Conservation (phyloP, 2,797 vertebrate species). For the Mustela erminea region DNA sequence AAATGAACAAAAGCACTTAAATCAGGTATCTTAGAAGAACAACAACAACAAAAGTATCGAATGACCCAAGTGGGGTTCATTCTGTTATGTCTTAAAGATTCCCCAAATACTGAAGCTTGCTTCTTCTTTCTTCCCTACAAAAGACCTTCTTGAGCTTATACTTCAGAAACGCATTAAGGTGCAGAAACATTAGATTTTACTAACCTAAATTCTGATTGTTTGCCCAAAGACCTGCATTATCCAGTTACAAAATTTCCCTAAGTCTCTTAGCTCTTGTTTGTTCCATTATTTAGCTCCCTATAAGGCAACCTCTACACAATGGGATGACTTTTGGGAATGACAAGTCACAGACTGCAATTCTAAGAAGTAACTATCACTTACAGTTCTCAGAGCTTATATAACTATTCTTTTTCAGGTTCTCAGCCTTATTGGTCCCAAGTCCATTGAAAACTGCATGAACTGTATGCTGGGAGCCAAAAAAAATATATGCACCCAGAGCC, state of each 20-base stretch:
- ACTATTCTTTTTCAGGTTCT: constrained; percentile 3
- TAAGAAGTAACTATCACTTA: neutral
- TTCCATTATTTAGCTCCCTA: neutral
- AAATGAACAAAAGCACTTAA: constrained; percentile 44
- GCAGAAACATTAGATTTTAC: constrained; percentile 38
- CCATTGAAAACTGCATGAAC: constrained; percentile 49
- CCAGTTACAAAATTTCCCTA: neutral
- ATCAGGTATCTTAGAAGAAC: neutral
- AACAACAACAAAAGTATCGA: constrained; percentile 1
- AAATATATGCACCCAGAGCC: constrained; percentile 26
- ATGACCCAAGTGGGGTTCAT: neutral
- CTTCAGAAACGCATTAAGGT: neutral
- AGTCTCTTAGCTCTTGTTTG: neutral
- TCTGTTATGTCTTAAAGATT: neutral
- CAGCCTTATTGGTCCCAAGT: constrained; percentile 6
- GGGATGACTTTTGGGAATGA: neutral
- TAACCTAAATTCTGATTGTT: neutral
- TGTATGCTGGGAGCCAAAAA: constrained; percentile 24
- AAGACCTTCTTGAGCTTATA: neutral
- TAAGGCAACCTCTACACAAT: neutral
- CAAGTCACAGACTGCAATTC: neutral
- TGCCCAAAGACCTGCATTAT: neutral
- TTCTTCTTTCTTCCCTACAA: constrained; percentile 32
- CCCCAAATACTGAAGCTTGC: neutral
- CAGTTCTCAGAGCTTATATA: constrained; percentile 17